Base-by-base conservation (phyloP, 2,113 vertebrate genomes). In the Corydoras sp. region DNA sequence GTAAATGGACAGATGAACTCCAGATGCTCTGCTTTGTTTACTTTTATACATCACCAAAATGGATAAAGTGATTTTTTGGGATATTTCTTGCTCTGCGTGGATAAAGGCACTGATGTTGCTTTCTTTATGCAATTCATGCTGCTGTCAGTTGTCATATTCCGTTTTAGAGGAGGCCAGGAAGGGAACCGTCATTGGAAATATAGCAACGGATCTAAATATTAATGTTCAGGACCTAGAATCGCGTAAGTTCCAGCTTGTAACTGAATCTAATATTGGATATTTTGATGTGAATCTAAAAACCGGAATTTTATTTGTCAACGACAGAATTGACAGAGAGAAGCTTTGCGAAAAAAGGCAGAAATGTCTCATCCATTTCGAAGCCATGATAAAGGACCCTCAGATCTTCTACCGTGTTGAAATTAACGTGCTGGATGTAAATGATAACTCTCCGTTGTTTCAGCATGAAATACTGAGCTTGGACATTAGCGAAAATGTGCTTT, bases 251-350 rank as follows among this genome's bases (percentile, higher is more conserved):
- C 78, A 80, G 8, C 80, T 90, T 30, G 74, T 82, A 2, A 82
- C 87, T 4, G 81, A 43, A 11, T 77, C 81, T 8, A 82, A 48
- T 30, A 82, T 53, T 14, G 76, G 65, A 30, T 87, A 76, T 85
- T 88, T 90, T 59, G 78, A 88, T 49, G 76, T 89, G 10, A 85
- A 87, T 81, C 56, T 58, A 9, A 84, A 86, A 71, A 85, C 81
- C 49, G 89, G 88, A 43, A 29, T 79, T 29, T 73, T 91, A 43
- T 78, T 80, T 24, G 87, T 90, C 18, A 81, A 54, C 55, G 85
- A 89, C 18, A 82, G 85, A 67, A 81, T 91, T 62, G 86, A 91
- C 62, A 80, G 90, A 63, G 89, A 90, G 73, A 81, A 84, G 82
- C 76, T 90, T 55, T 91, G 89, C 67, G 74, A 73, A 0, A 77